phyloP scores from a whole-genome alignment of 2,113 vertebrate genomes.

The Stercorarius parasiticus region DNA sequence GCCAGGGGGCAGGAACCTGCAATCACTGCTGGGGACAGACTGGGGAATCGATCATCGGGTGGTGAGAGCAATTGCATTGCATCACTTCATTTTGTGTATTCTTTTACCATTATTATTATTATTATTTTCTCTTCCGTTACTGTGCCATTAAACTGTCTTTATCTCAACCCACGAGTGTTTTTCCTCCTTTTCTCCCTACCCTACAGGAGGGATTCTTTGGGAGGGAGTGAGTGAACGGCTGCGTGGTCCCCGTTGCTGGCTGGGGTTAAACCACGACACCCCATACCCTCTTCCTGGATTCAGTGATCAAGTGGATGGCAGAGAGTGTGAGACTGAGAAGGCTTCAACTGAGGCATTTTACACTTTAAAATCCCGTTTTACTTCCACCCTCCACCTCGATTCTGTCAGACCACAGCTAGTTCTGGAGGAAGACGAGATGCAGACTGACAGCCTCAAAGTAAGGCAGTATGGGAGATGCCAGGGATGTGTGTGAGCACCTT shows the following conservation, averaged over 20 bases:
- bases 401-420: not conserved
- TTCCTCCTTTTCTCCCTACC: not conserved
- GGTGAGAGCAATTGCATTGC: not conserved
- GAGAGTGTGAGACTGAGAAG: not conserved
- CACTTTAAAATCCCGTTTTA: not conserved
- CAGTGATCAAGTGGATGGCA: not conserved
- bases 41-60: not conserved
- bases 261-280: not conserved
- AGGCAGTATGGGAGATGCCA: not conserved
- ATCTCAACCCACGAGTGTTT: not conserved
- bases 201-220: not conserved
- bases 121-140: not conserved
- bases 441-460: not conserved
- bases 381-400: not conserved
- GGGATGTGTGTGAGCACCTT: not conserved
- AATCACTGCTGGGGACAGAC: not conserved
- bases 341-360: not conserved
- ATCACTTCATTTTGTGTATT: not conserved
- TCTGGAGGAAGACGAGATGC: not conserved
- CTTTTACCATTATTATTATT: not conserved
- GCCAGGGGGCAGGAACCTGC: not conserved
- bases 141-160: not conserved
- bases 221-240: not conserved
- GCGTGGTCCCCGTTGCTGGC: not conserved
- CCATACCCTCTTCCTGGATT: not conserved